These are phyloP conservation scores for Limnephilus auricula DNA, from an alignment of 2,888 invertebrate genomes.

Conservation along the genomic window DNA sequence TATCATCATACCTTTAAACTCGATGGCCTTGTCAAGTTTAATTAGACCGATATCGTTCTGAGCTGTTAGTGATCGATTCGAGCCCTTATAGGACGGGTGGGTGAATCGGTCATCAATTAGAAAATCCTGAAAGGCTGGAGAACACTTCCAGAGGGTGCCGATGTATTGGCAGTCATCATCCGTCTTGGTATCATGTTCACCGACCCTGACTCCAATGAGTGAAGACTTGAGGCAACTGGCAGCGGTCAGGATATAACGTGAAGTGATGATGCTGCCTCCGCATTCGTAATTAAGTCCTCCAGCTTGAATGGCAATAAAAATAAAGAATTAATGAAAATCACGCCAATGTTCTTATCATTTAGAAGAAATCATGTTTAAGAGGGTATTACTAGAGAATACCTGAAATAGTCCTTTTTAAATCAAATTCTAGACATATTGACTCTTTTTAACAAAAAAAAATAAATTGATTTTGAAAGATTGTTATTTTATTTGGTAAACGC, in stretches of 20 bases:
- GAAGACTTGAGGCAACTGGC: constrained; percentile 77
- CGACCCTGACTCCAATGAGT: constrained; percentile 75
- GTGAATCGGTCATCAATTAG: constrained; percentile 72
- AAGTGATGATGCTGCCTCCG: constrained; percentile 77
- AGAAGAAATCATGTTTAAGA: too few relatives aligned
- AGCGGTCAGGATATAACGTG: constrained; percentile 78
- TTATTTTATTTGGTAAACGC: too few relatives aligned
- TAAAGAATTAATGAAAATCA: background rate
- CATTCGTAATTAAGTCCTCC: constrained; percentile 68
- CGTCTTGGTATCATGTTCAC: constrained; percentile 78
- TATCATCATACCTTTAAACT: background rate
- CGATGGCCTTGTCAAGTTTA: constrained; percentile 70
- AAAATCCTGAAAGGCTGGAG: constrained; percentile 75
- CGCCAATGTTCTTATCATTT: too few relatives aligned
- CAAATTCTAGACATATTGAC: too few relatives aligned
- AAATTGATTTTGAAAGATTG: too few relatives aligned
- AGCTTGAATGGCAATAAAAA: background rate
- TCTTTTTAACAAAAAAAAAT: too few relatives aligned
- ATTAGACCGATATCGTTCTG: constrained; percentile 79
- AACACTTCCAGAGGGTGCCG: constrained; percentile 70
- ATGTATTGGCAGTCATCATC: constrained; percentile 74
- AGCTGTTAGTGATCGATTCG: constrained; percentile 70
- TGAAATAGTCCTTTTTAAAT: too few relatives aligned
- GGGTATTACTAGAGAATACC: too few relatives aligned
- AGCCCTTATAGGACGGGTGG: constrained; percentile 76